Base-by-base conservation (phyloP, 1,140 invertebrate species). In the Metaphire vulgaris region DNA sequence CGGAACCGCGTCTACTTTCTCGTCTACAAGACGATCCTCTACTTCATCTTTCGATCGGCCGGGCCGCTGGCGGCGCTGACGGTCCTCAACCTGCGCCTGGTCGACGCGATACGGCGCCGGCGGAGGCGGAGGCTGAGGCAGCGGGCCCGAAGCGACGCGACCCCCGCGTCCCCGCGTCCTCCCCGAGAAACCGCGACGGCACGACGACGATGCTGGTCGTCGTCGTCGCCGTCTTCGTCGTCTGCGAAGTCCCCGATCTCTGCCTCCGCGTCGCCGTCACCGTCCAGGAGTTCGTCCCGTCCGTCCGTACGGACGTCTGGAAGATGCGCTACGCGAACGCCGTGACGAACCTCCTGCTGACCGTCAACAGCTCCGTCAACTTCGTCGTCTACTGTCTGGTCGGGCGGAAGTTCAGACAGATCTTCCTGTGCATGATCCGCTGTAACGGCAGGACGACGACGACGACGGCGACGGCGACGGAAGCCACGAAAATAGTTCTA, bases 191-290 rank as follows among this genome's bases (percentile, higher is more conserved):
- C 21, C 41, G 41, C 41, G 86, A 86, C 78, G 86, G 85, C 79
- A 86, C 87, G 16, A 87, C 95, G 21, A 94, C 94, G 33, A 98
- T 98, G 94, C 86, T 98, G 33, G 89, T 97, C 1, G 93, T 92
- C 79, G 94, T 98, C 1, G 95, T 98, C 0, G 90, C 95, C 2
- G 94, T 97, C 0, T 97, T 97, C 86, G 92, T 97, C 80, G 79
- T 87, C n/a, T 96, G 95, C 83, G 97, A 98, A 87, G 90, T 97
- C 33, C 89, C 96, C 41, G 93, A 95, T 0, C 88, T 97, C 33
- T 91, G 95, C 33, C 31, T 77, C 33, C 71, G 76, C 26, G 33
- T 69, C 28, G 28, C 69, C 29, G 68, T 69, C 33, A 56, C 41
- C 41, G 41, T 56, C 41, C 41, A 56, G 41, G 41, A 56, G 41